Conservation (phyloP, 2,888 invertebrate genomes). For the Metallyticus violacea region DNA sequence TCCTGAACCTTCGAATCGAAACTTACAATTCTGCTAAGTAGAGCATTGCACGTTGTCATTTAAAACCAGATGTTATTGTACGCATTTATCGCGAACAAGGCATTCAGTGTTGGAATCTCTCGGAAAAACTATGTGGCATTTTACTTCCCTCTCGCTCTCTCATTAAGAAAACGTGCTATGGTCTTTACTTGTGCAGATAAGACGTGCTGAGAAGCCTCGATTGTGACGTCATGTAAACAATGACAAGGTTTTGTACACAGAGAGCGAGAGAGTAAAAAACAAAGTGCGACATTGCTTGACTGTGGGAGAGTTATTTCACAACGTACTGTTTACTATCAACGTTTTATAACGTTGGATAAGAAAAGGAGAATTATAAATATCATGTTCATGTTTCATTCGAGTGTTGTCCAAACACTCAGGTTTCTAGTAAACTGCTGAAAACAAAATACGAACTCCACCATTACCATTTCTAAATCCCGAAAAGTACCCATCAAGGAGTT, state of each 20-base stretch:
- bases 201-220: not conserved
- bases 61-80: not conserved
- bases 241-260: constrained; percentile 10
- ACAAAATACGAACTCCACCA: not conserved
- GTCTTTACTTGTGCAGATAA: not conserved
- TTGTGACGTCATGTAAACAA: constrained; percentile 27
- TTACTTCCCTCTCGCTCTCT: not conserved
- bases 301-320: not conserved
- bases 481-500: not conserved
- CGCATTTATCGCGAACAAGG: not conserved
- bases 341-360: not conserved
- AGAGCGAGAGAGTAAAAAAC: too few relatives aligned
- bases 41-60: not conserved
- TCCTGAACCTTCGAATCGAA: too few relatives aligned
- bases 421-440: not conserved
- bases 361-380: not conserved
- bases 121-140: constrained; percentile 2
- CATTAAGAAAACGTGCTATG: not conserved
- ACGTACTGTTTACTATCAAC: not conserved
- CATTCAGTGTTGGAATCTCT: not conserved
- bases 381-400: not conserved
- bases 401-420: not conserved
- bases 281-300: not conserved
- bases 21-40: not conserved
- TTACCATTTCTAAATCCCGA: not conserved